Conservation (phyloP, 2,888 invertebrate genomes). For the Bhutanitis thaidina region DNA sequence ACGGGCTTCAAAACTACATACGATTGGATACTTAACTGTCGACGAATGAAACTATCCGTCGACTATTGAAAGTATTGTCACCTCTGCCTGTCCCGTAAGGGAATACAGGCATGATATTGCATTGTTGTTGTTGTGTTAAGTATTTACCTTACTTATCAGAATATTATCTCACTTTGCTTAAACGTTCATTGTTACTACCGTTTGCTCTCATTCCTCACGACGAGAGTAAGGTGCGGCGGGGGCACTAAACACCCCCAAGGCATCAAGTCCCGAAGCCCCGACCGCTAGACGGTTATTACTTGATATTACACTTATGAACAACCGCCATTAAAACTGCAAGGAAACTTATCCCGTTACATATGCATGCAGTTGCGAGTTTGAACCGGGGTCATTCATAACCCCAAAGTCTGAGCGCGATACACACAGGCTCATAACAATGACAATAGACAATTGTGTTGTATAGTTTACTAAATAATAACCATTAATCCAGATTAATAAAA, state of each 20-base stretch:
- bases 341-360: constrained; percentile 63
- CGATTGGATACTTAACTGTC: too few relatives aligned
- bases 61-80: too few relatives aligned
- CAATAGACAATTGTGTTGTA: constrained; percentile 9
- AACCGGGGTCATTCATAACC: constrained; percentile 54
- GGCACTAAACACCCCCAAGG: constrained; percentile 32
- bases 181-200: neutral
- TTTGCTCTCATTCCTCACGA: constrained; percentile 1
- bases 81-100: too few relatives aligned
- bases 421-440: constrained; percentile 24
- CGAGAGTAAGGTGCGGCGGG: constrained; percentile 9
- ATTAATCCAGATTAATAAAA: too few relatives aligned
- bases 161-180: too few relatives aligned
- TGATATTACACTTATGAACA: constrained; percentile 75
- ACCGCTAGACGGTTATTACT: constrained; percentile 48
- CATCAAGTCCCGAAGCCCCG: constrained; percentile 24
- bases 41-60: too few relatives aligned
- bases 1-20: too few relatives aligned
- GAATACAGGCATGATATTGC: too few relatives aligned
- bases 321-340: constrained; percentile 64
- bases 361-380: constrained; percentile 56
- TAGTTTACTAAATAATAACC: too few relatives aligned
- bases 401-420: constrained; percentile 36
- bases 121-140: too few relatives aligned
- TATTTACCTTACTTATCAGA: too few relatives aligned